Evolutionary conservation across 2,797 vertebrate genomes (phyloP).

Genomic region (Hyperoplus immaculatus): DNA sequence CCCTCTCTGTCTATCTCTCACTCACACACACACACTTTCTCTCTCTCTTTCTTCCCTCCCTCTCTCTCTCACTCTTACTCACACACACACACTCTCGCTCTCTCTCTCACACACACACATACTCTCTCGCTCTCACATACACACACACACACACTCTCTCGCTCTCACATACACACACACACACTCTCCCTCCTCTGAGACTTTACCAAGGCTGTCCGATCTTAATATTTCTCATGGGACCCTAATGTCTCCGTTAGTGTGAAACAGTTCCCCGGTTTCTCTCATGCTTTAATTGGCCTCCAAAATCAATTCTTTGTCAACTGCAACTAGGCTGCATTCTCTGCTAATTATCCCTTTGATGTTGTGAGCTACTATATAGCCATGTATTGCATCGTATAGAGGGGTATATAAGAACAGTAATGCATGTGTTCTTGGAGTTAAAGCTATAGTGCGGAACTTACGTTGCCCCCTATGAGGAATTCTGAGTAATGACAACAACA

Average conservation of each 20-base stretch:
- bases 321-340: constrained; percentile 45
- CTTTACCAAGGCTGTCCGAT: constrained; percentile 64
- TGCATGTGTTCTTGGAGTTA: too few relatives aligned
- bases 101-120: neutral
- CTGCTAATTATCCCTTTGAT: constrained; percentile 71
- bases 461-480: too few relatives aligned
- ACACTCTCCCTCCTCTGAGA: constrained; percentile 38
- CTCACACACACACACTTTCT: neutral
- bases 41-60: constrained; percentile 39
- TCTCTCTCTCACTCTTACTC: neutral
- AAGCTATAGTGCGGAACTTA: too few relatives aligned
- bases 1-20: neutral
- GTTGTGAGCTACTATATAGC: constrained; percentile 36
- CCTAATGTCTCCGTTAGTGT: constrained; percentile 70
- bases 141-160: constrained; percentile 17
- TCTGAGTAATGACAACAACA: too few relatives aligned
- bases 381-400: constrained; percentile 33
- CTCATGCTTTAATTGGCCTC: constrained; percentile 68
- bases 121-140: too few relatives aligned
- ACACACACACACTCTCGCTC: too few relatives aligned
- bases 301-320: constrained; percentile 70
- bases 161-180: too few relatives aligned
- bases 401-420: neutral
- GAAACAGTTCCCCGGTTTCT: constrained; percentile 61
- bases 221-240: constrained; percentile 69